Evolutionary conservation across 1,140 invertebrate genomes (phyloP).

Genomic region (Tetragonula clypearis): DNA sequence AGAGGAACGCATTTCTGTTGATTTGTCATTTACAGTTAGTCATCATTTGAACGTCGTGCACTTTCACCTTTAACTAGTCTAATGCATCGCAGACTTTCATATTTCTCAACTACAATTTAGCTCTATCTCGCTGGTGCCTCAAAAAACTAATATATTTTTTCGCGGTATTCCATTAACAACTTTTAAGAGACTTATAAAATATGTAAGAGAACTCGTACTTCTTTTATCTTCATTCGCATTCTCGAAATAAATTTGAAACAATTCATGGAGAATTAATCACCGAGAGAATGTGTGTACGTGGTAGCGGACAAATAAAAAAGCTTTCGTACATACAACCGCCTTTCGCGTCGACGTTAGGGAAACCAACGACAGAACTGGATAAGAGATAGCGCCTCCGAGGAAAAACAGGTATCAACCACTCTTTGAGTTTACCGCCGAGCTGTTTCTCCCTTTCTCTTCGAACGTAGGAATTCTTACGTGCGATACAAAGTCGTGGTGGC

Average conservation of each 20-base stretch:
- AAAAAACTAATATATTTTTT: no score
- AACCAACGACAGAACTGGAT: slow-evolving; percentile 53
- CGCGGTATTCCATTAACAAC: no score
- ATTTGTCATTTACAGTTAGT: no score
- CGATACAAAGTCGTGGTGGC: slow-evolving; percentile 32
- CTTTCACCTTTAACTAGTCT: no score
- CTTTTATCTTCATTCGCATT: no score
- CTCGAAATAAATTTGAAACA: neutral
- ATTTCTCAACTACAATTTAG: no score
- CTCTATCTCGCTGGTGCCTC: no score
- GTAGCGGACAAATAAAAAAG: slow-evolving; percentile 34
- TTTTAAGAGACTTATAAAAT: no score
- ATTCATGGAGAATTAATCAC: slow-evolving; percentile 1
- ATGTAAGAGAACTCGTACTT: no score
- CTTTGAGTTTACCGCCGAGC: slow-evolving; percentile 28
- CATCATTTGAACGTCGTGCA: no score
- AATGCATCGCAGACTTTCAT: no score
- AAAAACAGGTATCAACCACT: slow-evolving; percentile 33
- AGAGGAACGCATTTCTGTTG: no score
- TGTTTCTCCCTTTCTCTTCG: slow-evolving; percentile 1
- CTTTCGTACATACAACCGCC: slow-evolving; percentile 25
- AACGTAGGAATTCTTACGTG: slow-evolving; percentile 37
- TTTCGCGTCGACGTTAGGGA: slow-evolving; percentile 46
- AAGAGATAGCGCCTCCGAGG: slow-evolving; percentile 52
- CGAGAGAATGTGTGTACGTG: neutral